Evolutionary conservation across 2,113 vertebrate species (phyloP), one percentile per base, ranked within the genome.

Genomic region (Caranx ignobilis): DNA sequence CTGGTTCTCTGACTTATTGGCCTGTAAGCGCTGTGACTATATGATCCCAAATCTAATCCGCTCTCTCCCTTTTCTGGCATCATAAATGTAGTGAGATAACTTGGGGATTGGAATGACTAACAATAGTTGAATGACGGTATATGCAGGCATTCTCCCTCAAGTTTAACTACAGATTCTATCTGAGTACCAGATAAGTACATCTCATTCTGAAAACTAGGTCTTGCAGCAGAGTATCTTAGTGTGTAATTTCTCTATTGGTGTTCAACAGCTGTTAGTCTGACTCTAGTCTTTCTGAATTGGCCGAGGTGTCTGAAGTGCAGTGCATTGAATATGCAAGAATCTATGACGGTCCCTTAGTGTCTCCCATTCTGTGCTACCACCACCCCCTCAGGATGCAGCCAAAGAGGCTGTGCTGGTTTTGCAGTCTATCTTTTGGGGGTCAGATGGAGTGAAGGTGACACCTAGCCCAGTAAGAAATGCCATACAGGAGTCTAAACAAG

Each of bases 381-480:
- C 39, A 48, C 9, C 34, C 70, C 54, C 81, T 95, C 94, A 97
- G 74, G 95, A 97, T 80, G 96, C 95, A 75, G 96, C 91, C 86
- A 97, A 90, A 91, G 92, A 87, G 67, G 94, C 92, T 92, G 96
- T 90, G 94, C 97, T 97, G 92, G 94, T 92, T 95, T 97, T 97
- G 94, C 96, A 97, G 94, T 98, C 96, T 95, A 98, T 95, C 91
- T 95, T 97, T 94, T 87, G 64, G 88, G 94, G 94, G 94, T 98
- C 96, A 79, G 89, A 95, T 65, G 93, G 93, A 55, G 75, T 79
- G 86, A 96, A 96, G 66, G 95, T 91, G 88, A 97, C 95, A 88
- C 96, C 95, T 52, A 97, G 94, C 89, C 95, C 93, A 71, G 93
- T 94, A 89, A 98, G 95, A 94, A 97, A 97, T 86, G 94, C 92